Evolutionary conservation across 2,888 invertebrate species (phyloP), one percentile per base, ranked within the genome.

Genomic region (Crepidodera aurea): DNA sequence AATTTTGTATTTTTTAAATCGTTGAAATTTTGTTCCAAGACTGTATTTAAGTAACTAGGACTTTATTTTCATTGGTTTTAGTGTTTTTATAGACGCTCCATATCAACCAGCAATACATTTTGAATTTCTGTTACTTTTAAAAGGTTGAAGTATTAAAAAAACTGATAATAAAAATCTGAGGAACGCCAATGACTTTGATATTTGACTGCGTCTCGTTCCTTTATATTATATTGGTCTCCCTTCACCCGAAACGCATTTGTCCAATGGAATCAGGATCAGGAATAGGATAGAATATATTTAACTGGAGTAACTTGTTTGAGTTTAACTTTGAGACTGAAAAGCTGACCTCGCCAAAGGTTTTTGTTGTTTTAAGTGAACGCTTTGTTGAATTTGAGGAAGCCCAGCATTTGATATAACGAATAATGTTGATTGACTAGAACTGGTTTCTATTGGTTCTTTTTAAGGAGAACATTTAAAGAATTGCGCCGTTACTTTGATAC

Each of bases 181-280:
- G 3, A 6, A 34, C 34, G 13, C 12, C 34, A 34, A 46, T 46
- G 19, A 46, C 15, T 12, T 46, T 15, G 4, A 25, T 13, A 22
- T 59, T 57, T 62, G 65, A 65, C 60, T 66, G 67, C 50, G 32
- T 50, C 27, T 72, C 15, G 10, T 50, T 50, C 50, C 32, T 29
- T 27, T 50, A 27, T 15, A 29, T 50, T 50, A 32, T 50, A 50
- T 50, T 32, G 25, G 0, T 16, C 16, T 32, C n/a, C 16, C 50
- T 50, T 50, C 16, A 70, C 32, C 27, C 32, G 50, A 50, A 50
- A 50, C 71, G 73, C 69, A 70, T 70, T 70, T 70, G 70, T 70
- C 71, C 70, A 67, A 72, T 71, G 34, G 63, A 63, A 68, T 70
- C 66, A 50, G 58, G 62, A 63, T 64, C 64, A 62, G 62, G 46